A percentile compares a stretch with the other conserved stretches of the same genome.
phyloP scores from a whole-genome alignment of 2,797 vertebrate genomes.

The Melanogrammus aeglefinus region DNA sequence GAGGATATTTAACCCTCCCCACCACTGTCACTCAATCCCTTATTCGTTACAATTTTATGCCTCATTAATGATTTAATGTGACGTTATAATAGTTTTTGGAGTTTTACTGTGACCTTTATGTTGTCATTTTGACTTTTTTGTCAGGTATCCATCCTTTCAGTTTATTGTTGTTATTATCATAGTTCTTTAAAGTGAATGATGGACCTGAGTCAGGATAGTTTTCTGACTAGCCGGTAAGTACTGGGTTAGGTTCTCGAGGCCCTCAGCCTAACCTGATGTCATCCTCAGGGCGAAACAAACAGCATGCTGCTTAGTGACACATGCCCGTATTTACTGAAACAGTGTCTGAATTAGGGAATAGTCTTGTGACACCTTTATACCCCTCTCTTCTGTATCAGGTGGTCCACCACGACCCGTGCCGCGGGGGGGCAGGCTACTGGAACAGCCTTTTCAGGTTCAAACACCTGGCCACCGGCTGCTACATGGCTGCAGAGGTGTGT shows the following conservation, averaged over 20 bases:
- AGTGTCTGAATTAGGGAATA: not conserved
- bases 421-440: conserved; percentile 97
- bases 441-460: conserved; percentile 98
- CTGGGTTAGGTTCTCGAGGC: not conserved
- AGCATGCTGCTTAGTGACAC: no score
- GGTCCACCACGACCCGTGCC: conserved; percentile 95
- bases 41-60: no score
- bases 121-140: not conserved
- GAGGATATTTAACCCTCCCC: no score
- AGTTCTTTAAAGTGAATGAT: not conserved
- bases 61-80: no score
- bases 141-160: no score
- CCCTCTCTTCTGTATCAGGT: conserved; percentile 71
- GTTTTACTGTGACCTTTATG: not conserved
- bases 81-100: no score
- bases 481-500: conserved; percentile 93
- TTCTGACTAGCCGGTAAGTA: not conserved
- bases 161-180: not conserved
- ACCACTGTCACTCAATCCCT: no score
- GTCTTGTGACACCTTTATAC: not conserved
- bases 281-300: no score
- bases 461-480: conserved; percentile 95
- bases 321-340: not conserved
- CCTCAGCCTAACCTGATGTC: not conserved
- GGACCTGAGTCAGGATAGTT: not conserved